These are phyloP conservation scores for Atrina japonica DNA, from an alignment of 2,888 invertebrate genomes.

Conservation along the genomic window DNA sequence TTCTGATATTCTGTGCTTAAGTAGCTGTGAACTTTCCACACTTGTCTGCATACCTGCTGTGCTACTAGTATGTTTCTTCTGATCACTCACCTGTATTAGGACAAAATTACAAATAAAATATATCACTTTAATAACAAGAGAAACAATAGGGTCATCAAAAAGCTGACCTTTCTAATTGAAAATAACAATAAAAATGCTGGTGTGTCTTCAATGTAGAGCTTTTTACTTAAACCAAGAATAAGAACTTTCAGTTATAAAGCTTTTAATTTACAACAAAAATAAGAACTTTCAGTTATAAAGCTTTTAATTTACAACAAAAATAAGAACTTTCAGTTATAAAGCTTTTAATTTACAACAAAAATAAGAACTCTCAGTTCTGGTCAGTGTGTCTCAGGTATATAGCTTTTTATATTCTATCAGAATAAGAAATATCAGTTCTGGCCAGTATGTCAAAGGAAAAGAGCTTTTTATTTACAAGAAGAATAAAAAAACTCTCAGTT, in stretches of 20 bases:
- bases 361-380: slow-evolving; percentile 93
- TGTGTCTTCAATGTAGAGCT: no score
- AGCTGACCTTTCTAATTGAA: no score
- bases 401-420: slow-evolving; percentile 83
- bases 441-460: no score
- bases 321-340: no score
- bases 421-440: slow-evolving; percentile 74
- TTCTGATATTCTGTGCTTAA: slow-evolving; percentile 88
- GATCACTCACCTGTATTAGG: slow-evolving; percentile 82
- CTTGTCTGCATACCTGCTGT: slow-evolving; percentile 93
- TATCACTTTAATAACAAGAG: neutral
- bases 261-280: no score
- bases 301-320: no score
- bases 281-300: no score
- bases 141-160: no score
- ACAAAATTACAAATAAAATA: neutral
- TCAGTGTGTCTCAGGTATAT: slow-evolving; percentile 88
- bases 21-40: slow-evolving; percentile 90
- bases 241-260: no score
- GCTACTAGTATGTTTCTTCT: slow-evolving; percentile 91
- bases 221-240: no score
- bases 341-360: slow-evolving; percentile 87
- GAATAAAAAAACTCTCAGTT: no score
- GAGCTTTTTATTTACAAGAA: no score
- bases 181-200: neutral